These are phyloP conservation scores for Parambassis ranga DNA, from an alignment of 2,797 vertebrate species.

Conservation along the genomic window DNA sequence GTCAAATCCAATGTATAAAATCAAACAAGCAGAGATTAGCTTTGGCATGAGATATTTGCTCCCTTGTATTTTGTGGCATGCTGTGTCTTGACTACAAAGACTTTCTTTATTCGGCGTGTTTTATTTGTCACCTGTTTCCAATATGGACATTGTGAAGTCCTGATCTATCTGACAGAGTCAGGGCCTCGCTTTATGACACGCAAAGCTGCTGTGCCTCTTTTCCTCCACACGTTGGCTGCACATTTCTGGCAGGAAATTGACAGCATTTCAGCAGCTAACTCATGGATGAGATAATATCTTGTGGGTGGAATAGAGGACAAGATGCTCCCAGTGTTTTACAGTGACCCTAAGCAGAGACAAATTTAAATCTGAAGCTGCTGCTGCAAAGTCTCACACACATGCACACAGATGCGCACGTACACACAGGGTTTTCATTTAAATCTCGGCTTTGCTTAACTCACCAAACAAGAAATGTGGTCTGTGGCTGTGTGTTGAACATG, in stretches of 20 bases:
- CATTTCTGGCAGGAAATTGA: slow-evolving; percentile 81
- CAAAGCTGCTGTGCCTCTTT: slow-evolving; percentile 68
- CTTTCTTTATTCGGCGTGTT: slow-evolving; percentile 64
- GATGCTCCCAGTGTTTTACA: slow-evolving; percentile 78
- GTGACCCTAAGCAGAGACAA: slow-evolving; percentile 73
- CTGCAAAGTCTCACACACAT: slow-evolving; percentile 41
- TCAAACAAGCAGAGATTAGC: slow-evolving; percentile 73
- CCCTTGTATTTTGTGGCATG: slow-evolving; percentile 66
- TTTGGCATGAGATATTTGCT: slow-evolving; percentile 60
- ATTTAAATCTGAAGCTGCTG: slow-evolving; percentile 67
- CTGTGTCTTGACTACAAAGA: slow-evolving; percentile 73
- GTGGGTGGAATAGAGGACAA: slow-evolving; percentile 79
- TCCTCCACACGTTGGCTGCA: slow-evolving; percentile 75
- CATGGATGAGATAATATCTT: slow-evolving; percentile 80
- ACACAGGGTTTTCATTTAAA: slow-evolving; percentile 78
- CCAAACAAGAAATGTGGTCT: slow-evolving; percentile 79
- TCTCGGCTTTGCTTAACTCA: slow-evolving; percentile 76
- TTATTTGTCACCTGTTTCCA: slow-evolving; percentile 84
- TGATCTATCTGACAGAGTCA: slow-evolving; percentile 64
- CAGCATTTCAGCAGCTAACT: slow-evolving; percentile 78
- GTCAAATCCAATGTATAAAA: slow-evolving; percentile 58
- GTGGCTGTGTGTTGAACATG: slow-evolving; percentile 77
- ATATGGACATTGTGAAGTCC: slow-evolving; percentile 76
- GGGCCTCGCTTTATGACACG: slow-evolving; percentile 70
- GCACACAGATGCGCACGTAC: slow-evolving; percentile 26